Evolutionary conservation across 1,140 invertebrate species (phyloP), one percentile per base, ranked within the genome.

Genomic region (Neotoxoptera formosana): DNA sequence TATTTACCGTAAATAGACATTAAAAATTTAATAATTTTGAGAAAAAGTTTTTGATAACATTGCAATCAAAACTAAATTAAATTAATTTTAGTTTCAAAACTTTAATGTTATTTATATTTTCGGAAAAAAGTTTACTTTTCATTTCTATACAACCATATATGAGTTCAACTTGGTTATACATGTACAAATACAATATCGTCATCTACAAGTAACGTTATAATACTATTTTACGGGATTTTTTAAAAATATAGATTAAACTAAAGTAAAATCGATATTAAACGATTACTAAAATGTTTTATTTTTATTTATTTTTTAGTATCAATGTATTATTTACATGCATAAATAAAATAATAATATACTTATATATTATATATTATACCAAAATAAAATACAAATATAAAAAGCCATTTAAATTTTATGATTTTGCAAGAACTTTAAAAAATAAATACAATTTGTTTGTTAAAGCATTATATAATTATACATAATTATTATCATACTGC

Each of bases 1-100:
- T 41, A 41, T n/a, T 45, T 41, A 45, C 89, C 11, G 51, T 34
- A 56, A 67, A 90, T 30, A 90, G 36, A 90, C 9, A 60, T 67
- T n/a, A 45, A 23, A 45, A 67, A 60, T 60, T 60, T 60, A 45
- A 60, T 41, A 17, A 67, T 25, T 89, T 53, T 36, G 14, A 30
- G 14, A 20, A 90, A 90, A 90, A 90, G 25, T 41, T 90, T 87
- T 90, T 67, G 53, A 90, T 90, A 90, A 67, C 36, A 30, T 67
- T 23, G 53, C 89, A 60, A 67, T 90, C 89, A 90, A 30, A 67
- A 90, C 25, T 60, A 67, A 90, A 90, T 67, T 90, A 25, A 45
- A 67, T 90, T 67, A 56, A 90, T 45, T 25, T 90, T 45, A 14
- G 36, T 90, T 90, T 60, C 34, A 23, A 14, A 45, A 90, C 51